phyloP scores from a whole-genome alignment of 1,140 invertebrate genomes.

The Pinna nobilis region DNA sequence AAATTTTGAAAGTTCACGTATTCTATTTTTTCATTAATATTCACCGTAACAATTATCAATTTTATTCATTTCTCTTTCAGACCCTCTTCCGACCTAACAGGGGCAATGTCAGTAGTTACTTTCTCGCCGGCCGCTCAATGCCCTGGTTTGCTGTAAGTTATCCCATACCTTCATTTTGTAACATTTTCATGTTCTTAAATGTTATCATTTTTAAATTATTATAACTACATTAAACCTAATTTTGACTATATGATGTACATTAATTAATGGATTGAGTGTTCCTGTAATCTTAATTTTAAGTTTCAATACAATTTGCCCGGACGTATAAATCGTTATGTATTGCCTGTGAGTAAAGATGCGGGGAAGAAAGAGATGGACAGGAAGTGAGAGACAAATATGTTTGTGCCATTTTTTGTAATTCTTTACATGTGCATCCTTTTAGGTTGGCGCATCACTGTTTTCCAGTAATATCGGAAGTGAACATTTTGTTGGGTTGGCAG shows the following conservation, averaged over 20 bases:
- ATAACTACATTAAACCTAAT: neutral
- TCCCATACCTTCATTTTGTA: neutral
- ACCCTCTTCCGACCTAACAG: slow-evolving; percentile 51
- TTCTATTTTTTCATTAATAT: too few species aligned
- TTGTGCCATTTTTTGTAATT: neutral
- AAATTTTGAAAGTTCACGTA: too few species aligned
- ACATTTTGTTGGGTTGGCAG: slow-evolving; percentile 79
- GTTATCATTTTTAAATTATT: neutral
- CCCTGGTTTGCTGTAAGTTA: slow-evolving; percentile 70
- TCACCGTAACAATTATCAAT: too few species aligned
- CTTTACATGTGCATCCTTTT: slow-evolving; percentile 1
- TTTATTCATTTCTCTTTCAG: too few species aligned
- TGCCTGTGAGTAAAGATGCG: neutral
- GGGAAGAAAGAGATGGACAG: neutral
- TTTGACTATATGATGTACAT: neutral
- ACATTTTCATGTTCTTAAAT: neutral
- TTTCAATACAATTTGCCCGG: too few species aligned
- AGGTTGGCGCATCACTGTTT: slow-evolving; percentile 79
- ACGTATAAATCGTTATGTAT: too few species aligned
- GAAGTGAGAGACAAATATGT: too few species aligned
- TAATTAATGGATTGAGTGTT: too few species aligned
- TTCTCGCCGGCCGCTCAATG: slow-evolving; percentile 77
- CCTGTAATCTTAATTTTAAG: too few species aligned
- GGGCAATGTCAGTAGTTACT: slow-evolving; percentile 73
- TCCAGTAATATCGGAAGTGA: slow-evolving; percentile 79